Percentiles rank a stretch among this genome's conserved stretches.
Conservation (phyloP, 2,113 vertebrate species). For the Monopterus albus region DNA sequence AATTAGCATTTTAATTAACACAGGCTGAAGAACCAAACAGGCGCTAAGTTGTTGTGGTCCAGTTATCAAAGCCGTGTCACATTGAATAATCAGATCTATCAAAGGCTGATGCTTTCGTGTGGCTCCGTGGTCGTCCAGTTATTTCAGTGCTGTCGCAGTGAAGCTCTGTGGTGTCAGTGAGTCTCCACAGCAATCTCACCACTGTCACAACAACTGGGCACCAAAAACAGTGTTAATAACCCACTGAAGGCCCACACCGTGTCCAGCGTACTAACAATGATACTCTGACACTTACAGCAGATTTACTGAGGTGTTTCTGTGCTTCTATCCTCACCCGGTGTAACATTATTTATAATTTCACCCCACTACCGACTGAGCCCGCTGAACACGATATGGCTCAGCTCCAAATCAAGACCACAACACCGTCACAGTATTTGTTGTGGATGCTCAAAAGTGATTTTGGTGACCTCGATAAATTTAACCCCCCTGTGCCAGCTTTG, state of each 20-base stretch:
- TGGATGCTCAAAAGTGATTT: no score
- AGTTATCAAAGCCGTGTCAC: constrained; percentile 9
- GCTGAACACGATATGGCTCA: no score
- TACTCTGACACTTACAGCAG: not conserved
- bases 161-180: not conserved
- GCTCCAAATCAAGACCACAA: no score
- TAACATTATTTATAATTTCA: not conserved
- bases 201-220: not conserved
- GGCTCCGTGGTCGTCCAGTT: not conserved
- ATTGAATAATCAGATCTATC: constrained; percentile 6
- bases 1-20: constrained; percentile 30
- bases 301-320: no score
- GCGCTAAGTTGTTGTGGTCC: constrained; percentile 8
- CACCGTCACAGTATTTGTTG: no score
- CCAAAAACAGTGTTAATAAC: not conserved
- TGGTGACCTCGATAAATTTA: no score
- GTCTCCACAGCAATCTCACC: not conserved
- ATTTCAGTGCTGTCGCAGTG: no score
- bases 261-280: not conserved
- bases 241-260: not conserved
- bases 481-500: no score
- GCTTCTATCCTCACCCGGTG: no score
- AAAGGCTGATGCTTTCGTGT: not conserved
- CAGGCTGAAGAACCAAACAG: constrained; percentile 18
- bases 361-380: not conserved